Base-by-base conservation (phyloP, 2,113 vertebrate species). In the Miniopterus natalensis region DNA sequence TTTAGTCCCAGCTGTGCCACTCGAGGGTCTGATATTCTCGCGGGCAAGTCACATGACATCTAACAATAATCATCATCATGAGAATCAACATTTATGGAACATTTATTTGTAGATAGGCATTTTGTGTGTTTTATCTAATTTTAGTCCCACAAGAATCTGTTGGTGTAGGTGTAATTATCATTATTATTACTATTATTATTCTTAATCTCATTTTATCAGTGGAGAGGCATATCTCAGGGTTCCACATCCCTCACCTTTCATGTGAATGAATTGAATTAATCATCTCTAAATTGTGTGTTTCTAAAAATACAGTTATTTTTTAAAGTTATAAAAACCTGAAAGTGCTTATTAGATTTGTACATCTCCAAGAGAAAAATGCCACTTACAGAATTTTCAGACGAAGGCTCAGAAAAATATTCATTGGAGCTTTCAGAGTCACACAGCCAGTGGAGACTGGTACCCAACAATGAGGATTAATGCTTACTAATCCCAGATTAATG, bases 391-490 rank as follows among this genome's bases (percentile, higher is more conserved):
- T 75, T 74, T 92, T 77, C 61, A 92, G 36, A n/a, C 66, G 21
- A 89, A 86, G 84, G 8, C 51, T 93, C 10, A 74, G 31, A 92
- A 89, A 96, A 92, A 68, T 74, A 68, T 20, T 61, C 17, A 23
- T 4, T 63, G 40, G 42, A 25, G 12, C 17, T 74, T 70, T 31
- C 63, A 47, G 1, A 49, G 47, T 42, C 47, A 65, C 14, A 88
- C 5, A 88, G 29, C 17, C 55, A 68, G 20, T 70, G 25, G 42
- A 94, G 51, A 59, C 61, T 14, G 42, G 5, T 65, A 78, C 18
- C 8, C 36, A 94, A 79, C 88, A 51, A 7, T 20, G n/a, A 27
- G 25, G 10, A 94, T 59, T 90, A 36, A 36, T 36, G 36, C 2
- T 36, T 36, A 36, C 36, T 36, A 36, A 36, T 36, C 40, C 20